Evolutionary conservation across 2,113 vertebrate genomes (phyloP), one percentile per base, ranked within the genome.

Genomic region (Fulica atra): DNA sequence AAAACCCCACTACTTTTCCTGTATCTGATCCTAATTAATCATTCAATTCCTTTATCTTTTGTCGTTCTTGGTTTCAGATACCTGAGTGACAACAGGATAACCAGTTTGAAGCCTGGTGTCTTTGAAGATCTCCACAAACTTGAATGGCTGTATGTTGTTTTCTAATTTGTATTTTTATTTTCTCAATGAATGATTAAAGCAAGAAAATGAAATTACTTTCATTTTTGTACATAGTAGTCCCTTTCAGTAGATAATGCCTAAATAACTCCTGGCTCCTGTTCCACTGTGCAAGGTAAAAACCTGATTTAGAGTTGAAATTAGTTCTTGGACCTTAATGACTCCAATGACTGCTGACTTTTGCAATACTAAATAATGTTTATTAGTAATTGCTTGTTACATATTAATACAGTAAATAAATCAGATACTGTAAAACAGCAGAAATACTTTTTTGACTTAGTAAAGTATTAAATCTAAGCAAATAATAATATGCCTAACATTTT

Each of bases 101-200:
- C 97, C 0, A 97, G 87, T 84, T 97, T 99, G 96, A 98, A 98
- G 94, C 99, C 99, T 1, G 98, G 98, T 31, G 98, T 99, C 59
- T 99, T 99, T 98, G 98, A 97, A 97, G 99, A 99, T 78, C 98
- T 99, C 57, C 98, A 98, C 90, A 99, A 97, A 80, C 98, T 99
- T 73, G 98, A 99, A 97, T 99, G 99, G 99, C 97, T 99, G 99
- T 99, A 99, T 70, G 99, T 98, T 72, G 24, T 66, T 89, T 86
- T 91, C 79, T 88, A 72, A 65, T 72, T 95, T 88, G 1, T 36
- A 17, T 73, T 14, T 65, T 88, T 85, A 48, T 53, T 83, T 93
- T 86, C 16, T 65, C 35, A 79, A 66, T 21, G 42, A 73, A 68
- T 65, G 79, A 71, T 64, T 64, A 59, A 25, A 81, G 20, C 18